phyloP scores from a whole-genome alignment of 2,888 invertebrate genomes.

The Luperina testacea region DNA sequence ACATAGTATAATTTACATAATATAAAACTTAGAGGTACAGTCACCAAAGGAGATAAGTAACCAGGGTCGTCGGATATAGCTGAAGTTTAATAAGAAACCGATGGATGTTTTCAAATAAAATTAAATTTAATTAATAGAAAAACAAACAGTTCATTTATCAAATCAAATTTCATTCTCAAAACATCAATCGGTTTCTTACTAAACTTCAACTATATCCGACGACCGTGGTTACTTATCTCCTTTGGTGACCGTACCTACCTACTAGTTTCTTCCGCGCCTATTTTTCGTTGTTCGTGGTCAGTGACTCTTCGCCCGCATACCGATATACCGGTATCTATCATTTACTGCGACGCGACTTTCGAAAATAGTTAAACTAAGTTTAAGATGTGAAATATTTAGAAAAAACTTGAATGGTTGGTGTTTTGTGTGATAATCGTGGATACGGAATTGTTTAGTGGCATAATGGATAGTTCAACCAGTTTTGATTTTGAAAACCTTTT shows the following conservation, averaged over 20 bases:
- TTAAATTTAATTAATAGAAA: no score
- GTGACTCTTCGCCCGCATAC: conserved; percentile 30
- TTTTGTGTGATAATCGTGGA: conserved; percentile 14
- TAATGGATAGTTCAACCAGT: conserved; percentile 19
- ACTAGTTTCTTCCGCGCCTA: conserved; percentile 28
- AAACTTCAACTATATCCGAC: no score
- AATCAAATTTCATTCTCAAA: no score
- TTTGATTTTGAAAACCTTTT: conserved; percentile 35
- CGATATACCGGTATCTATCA: conserved; percentile 47
- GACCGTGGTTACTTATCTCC: no score
- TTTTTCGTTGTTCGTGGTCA: conserved; percentile 30
- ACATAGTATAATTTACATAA: conserved; percentile 36
- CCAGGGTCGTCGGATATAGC: no score
- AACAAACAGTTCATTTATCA: no score
- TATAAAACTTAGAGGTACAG: conserved; percentile 3
- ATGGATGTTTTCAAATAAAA: no score
- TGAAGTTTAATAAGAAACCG: no score
- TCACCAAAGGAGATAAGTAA: no score
- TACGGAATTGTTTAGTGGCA: conserved; percentile 6
- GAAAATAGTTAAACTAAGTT: conserved; percentile 19
- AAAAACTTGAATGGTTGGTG: not conserved
- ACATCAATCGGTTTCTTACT: no score
- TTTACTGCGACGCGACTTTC: conserved; percentile 14
- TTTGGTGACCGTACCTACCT: not conserved
- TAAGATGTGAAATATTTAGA: conserved; percentile 39